Base-by-base conservation (phyloP, 1,140 invertebrate species). In the Camponotus vicinus region DNA sequence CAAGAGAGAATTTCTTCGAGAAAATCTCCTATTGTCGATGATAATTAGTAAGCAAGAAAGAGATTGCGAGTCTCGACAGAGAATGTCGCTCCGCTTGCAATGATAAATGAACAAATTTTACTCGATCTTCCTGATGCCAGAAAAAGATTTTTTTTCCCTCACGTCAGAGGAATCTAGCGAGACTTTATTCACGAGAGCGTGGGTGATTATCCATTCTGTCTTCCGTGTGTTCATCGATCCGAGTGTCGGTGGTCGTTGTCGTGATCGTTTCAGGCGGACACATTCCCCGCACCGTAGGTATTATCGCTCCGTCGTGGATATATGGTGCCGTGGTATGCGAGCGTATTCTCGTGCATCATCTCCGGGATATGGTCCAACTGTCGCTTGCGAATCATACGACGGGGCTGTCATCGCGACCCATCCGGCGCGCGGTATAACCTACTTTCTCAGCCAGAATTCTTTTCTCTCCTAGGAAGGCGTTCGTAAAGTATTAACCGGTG, bases 291-390 rank as follows among this genome's bases (percentile, higher is more conserved):
- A 21, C 55, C 55, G 40, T 63, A 37, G 42, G 55, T 63, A 84
- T 84, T 84, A 84, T 84, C 70, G 70, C 71, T 73, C 32, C 70
- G 61, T 77, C 73, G n/a, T 32, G 32, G 82, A 77, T 85, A 57
- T 21, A 45, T n/a, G 73, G 42, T 71, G 49, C 34, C 40, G 32
- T 52, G 40, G 80, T 83, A 42, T 64, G 82, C 71, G 79, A 73
- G 45, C n/a, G 71, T 85, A 85, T 55, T 77, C 82, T 37, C 57
- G 71, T 55, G 59, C 82, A 73, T 75, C 79, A 83, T 83, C 79
- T 63, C 69, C 52, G 37, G 42, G 45, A 77, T 77, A 77, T 52
- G 40, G 71, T 59, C 32, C 42, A 63, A 84, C 57, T 66, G 70
- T 77, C 82, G 71, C 57, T 34, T 49, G 82, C 70, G 82, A 77